Evolutionary conservation across 2,797 vertebrate genomes (phyloP), one percentile per base, ranked within the genome.

Genomic region (Intellagama lesueurii): DNA sequence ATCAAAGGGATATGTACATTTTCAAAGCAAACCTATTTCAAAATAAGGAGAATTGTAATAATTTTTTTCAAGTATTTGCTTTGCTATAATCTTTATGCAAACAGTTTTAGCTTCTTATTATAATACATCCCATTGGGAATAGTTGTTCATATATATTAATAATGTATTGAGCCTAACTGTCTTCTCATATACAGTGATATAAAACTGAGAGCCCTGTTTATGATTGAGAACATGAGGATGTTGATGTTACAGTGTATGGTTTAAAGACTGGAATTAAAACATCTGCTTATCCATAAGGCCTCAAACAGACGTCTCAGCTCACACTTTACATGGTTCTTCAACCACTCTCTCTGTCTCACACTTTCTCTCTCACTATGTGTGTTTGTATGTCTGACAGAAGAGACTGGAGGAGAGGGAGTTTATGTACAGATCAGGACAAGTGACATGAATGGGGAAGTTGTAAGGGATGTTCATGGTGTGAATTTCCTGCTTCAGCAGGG

Each of bases 1-100:
- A 88, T 78, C 70, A 91, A 91, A 90, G 85, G 80, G 64, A 83
- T 83, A 35, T 83, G 85, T 87, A 87, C 47, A 90, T 82, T 69
- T 68, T 83, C 70, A 87, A 87, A 87, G 80, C 49, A 78, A 86
- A 88, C 86, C 78, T 86, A 5, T 78, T 86, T 90, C 75, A 83
- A 84, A 90, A 84, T 87, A 72, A 84, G 64, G 72, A 77, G 70
- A 64, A 88, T 56, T 14, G 32, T 72, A 69, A 2, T 44, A 44
- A 69, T 66, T 68, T 91, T 91, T 47, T 82, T 26, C 28, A 81
- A 77, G 78, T 91, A 86, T 88, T 82, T 91, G 72, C 64, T 88
- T 87, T 88, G 49, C 72, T 91, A 16, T 86, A 82, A 86, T 88
- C 68, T 86, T 91, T 91, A 76, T 88, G 79, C 87, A 82, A 88